These are phyloP conservation scores for Gerris buenoi DNA, from an alignment of 1,140 invertebrate genomes.

Conservation along the genomic window DNA sequence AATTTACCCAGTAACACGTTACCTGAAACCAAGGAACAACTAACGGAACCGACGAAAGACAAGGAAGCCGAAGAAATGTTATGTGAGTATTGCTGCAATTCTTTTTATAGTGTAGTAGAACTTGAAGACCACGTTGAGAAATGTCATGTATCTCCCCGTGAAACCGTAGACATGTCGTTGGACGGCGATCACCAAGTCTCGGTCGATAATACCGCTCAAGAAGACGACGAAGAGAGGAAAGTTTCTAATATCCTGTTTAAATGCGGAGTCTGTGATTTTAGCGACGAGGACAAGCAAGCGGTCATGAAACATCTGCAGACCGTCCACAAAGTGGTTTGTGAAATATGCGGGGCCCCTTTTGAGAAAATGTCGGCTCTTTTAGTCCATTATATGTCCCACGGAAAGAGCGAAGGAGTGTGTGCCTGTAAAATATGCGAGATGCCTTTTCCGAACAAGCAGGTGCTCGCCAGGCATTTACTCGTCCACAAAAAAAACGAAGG, in stretches of 20 bases:
- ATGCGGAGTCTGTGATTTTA: background rate
- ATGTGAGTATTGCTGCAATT: background rate
- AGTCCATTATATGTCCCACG: background rate
- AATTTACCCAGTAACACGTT: background rate
- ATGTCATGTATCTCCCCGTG: background rate
- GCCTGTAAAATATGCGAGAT: constrained; percentile 2
- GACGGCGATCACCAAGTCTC: background rate
- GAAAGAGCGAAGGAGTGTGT: too few species aligned
- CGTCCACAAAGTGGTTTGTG: background rate
- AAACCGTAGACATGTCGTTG: background rate
- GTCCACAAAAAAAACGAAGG: background rate
- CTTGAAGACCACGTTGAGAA: background rate
- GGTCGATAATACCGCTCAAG: background rate
- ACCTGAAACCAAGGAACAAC: background rate
- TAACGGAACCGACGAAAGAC: background rate
- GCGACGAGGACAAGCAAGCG: background rate
- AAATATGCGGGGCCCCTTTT: background rate
- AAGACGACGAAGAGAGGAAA: background rate
- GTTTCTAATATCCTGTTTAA: background rate
- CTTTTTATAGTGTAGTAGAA: background rate
- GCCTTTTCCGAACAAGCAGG: background rate
- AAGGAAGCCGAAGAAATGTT: background rate
- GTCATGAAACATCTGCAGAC: background rate
- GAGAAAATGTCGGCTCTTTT: background rate
- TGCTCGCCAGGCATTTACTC: background rate